Percentiles rank a stretch among this genome's conserved stretches.
phyloP scores from a whole-genome alignment of 2,888 invertebrate species.

The Parnassius glacialis region DNA sequence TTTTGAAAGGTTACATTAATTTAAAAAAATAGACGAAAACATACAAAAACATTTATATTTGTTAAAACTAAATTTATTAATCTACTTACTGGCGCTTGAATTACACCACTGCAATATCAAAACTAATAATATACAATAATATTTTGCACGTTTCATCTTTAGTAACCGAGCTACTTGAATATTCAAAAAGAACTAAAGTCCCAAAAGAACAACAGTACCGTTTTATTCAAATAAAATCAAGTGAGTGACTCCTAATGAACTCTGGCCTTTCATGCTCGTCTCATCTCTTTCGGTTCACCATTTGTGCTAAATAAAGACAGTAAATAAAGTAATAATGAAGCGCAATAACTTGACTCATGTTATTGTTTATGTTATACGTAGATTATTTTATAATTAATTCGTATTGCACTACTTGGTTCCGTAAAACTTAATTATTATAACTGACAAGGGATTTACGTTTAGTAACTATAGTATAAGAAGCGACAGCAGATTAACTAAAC shows the following conservation, averaged over 20 bases:
- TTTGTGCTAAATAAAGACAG: slow-evolving; percentile 6
- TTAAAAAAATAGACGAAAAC: too few relatives aligned
- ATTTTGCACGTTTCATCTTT: neutral
- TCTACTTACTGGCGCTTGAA: slow-evolving; percentile 14
- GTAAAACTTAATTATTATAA: too few relatives aligned
- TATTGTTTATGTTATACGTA: too few relatives aligned
- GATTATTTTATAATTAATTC: too few relatives aligned
- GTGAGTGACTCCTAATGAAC: neutral
- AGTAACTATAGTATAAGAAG: too few relatives aligned
- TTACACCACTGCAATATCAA: slow-evolving; percentile 11
- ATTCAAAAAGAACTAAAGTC: slow-evolving; percentile 10
- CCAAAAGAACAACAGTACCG: neutral
- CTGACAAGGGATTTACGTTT: too few relatives aligned
- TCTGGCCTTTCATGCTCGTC: neutral
- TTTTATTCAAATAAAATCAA: slow-evolving; percentile 6
- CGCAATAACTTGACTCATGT: neutral
- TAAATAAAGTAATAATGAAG: neutral
- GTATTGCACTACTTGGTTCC: too few relatives aligned
- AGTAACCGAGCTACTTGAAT: neutral
- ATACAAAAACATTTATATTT: too few relatives aligned
- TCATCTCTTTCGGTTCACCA: slow-evolving; percentile 4
- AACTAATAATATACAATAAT: slow-evolving; percentile 9
- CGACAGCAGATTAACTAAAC: too few relatives aligned
- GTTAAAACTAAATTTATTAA: neutral
- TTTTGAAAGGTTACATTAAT: too few relatives aligned